Evolutionary conservation across 2,113 vertebrate genomes (phyloP), one percentile per base, ranked within the genome.

Genomic region (Ceyx margarethae): DNA sequence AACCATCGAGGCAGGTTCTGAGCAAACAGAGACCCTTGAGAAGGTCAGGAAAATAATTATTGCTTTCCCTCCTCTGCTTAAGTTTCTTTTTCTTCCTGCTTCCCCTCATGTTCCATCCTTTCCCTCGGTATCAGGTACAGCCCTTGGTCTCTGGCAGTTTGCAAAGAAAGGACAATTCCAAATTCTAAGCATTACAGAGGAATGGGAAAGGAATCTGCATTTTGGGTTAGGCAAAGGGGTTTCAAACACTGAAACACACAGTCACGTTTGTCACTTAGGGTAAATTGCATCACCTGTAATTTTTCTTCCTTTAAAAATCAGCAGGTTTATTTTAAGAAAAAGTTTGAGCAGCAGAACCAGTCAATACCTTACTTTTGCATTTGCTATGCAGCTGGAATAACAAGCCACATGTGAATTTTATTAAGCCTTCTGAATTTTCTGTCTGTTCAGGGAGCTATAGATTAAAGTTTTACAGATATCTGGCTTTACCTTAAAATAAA

Each of bases 271-370:
- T 82, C 15, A 21, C 76, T 85, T 78, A 35, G 2, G 37, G 45
- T 95, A 92, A 84, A 79, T 93, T 78, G 78, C 17, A 48, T 92
- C 40, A 85, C 73, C 64, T 40, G 9, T 71, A 87, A 56, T 23
- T 77, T 92, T 94, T 90, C 79, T 79, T 42, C 90, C 86, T 96
- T 86, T 81, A 79, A 88, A 92, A 96, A 96, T 92, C 89, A 95
- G 77, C 87, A 68, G n/a, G 73, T 90, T 95, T 88, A 48, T 94
- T 87, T 93, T 91, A 82, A 94, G 91, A 29, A 26, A 86, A 72
- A 51, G 29, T 57, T 87, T 82, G 60, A 71, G 81, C 89, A 92
- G 76, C 72, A 87, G 53, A 91, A 88, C 65, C 57, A 82, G 64
- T 89, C 58, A 84, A 91, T 93, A 87, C 84, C 75, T 94, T 95